Evolutionary conservation across 1,140 invertebrate species (phyloP), one percentile per base, ranked within the genome.

Genomic region (Heliothis subflexa): DNA sequence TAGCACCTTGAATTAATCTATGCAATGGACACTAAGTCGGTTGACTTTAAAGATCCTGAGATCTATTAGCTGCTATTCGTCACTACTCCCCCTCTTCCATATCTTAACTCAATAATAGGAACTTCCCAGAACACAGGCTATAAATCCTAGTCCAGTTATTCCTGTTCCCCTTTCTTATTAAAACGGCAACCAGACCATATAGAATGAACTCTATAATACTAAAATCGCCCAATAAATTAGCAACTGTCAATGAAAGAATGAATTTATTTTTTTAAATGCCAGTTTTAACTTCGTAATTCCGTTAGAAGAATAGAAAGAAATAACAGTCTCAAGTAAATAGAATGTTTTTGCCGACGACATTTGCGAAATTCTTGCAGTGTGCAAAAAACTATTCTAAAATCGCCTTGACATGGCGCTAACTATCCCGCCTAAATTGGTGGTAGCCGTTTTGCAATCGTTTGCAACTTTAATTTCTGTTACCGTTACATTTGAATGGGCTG

Each of bases 301-400:
- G 59, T 64, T 64, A 21, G 11, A 7, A 33, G 61, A 64, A 18
- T 47, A 64, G 47, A 68, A 68, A 68, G 16, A 71, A 47, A 54
- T 14, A 11, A 18, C 66, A 11, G 64, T 52, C 28, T 5, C 0
- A 25, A 68, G 47, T 25, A n/a, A 68, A 68, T 50, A 68, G 64
- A 68, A 68, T 68, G 21, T 52, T 68, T 68, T 68, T 74, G 61
- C 33, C 61, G 40, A 18, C 40, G 61, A 64, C 61, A 47, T 78
- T 70, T 59, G 25, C 64, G 75, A 57, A 78, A 78, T 78, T 70
- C 50, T 71, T 55, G 50, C 68, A 55, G 55, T 68, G 64, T 54
- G 52, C 62, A 70, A 70, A 78, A 33, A 68, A 70, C 62, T 70
- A 77, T 61, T 50, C 57, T 78, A 78, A 78, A 78, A 59, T 78